Evolutionary conservation across 2,888 invertebrate species (phyloP), one percentile per base, ranked within the genome.

Genomic region (Mythimna impura): DNA sequence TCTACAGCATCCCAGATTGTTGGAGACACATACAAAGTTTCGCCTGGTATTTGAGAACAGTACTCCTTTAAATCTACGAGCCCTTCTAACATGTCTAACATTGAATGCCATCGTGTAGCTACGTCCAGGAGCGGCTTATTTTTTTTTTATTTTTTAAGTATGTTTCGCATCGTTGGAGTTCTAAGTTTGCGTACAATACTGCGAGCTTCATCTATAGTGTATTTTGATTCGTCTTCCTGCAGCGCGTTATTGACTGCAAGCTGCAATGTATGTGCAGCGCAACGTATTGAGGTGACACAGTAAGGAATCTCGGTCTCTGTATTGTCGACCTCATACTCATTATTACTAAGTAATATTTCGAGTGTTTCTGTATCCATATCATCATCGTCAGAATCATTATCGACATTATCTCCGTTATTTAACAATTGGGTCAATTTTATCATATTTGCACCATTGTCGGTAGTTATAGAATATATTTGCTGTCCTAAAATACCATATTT

Each of bases 361-460:
- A 25, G 22, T 43, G 61, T 25, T 6, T 63, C 62, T 17, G n/a
- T n/a, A n/a, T 63, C 60, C 58, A 20, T n/a, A 36, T 60, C 2
- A 20, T 34, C 52, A 8, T n/a, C n/a, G 52, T 22, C 22, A 1
- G 52, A 52, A 22, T 52, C 52, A 52, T 20, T 50, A 20, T 20
- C 34, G 34, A n/a, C n/a, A n/a, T n/a, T n/a, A n/a, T n/a, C n/a
- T n/a, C 10, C 58, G 1, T 60, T 20, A n/a, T 60, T 62, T 43
- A 62, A 43, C 9, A 62, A 9, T 62, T 43, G 17, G 22, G 40
- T 25, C 22, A 62, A 17, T 43, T 62, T 62, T 6, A 60, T 36
- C 63, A 63, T 63, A 30, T 63, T 63, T n/a, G 63, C 63, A n/a
- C 63, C 63, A 7, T 63, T 63, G 20, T 34, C 34, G 34, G 34